Evolutionary conservation across 2,113 vertebrate genomes (phyloP).

Genomic region (Gasterosteus aculeatus): DNA sequence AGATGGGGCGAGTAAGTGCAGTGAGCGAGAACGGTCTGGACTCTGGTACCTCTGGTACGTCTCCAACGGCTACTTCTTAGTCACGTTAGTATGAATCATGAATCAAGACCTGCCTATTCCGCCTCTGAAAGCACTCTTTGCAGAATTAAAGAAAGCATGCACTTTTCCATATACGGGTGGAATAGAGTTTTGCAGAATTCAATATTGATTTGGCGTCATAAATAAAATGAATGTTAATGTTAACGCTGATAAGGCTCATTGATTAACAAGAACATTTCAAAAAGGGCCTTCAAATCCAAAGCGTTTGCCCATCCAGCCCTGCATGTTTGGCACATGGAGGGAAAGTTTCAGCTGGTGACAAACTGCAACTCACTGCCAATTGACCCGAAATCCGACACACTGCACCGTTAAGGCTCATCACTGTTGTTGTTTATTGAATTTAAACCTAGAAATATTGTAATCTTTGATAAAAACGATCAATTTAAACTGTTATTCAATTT

Average conservation of each 20-base stretch:
- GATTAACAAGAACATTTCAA: too few species aligned
- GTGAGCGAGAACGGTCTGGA: too few species aligned
- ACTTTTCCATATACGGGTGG: not conserved
- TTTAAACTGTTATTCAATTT: not conserved
- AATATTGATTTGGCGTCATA: not conserved
- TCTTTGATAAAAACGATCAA: conserved; percentile 1
- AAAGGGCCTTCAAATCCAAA: not conserved
- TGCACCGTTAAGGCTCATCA: conserved; percentile 4
- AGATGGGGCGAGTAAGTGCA: too few species aligned
- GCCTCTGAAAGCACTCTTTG: not conserved
- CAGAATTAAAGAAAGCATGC: not conserved
- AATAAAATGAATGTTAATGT: not conserved
- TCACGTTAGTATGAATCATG: too few species aligned
- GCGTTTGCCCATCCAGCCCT: not conserved
- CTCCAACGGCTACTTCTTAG: not conserved
- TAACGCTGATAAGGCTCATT: not conserved
- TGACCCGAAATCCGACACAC: not conserved
- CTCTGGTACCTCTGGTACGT: not conserved
- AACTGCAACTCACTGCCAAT: not conserved
- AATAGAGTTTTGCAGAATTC: not conserved
- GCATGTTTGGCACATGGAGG: too few species aligned
- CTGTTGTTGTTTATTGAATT: not conserved
- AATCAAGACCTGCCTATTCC: not conserved
- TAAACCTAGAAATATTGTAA: not conserved
- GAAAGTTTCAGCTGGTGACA: too few species aligned